phyloP scores from a whole-genome alignment of 92 coral and sea anemone species.

The Zoanthus sansibaricus region DNA sequence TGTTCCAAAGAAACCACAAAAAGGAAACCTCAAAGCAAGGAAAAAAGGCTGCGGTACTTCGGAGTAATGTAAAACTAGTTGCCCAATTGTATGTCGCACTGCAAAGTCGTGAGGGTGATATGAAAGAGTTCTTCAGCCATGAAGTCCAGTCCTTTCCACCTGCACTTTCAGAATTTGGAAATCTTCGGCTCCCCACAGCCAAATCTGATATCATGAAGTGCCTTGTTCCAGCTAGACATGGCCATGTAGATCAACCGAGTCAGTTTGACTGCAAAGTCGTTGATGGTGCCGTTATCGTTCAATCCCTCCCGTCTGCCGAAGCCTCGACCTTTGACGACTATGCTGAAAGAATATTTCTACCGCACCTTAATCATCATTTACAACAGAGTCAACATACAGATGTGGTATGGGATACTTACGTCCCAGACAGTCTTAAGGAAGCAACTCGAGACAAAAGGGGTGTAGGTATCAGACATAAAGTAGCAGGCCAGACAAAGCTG shows the following conservation, averaged over 20 bases:
- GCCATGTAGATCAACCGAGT: no score
- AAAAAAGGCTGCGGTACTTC: slow-evolving; percentile 49
- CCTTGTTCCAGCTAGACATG: no score
- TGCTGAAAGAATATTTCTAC: not conserved
- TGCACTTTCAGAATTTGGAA: not conserved
- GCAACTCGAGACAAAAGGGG: not conserved
- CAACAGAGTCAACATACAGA: not conserved
- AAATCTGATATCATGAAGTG: no score
- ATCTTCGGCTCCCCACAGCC: not conserved
- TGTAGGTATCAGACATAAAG: not conserved
- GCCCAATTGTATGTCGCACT: slow-evolving; percentile 58
- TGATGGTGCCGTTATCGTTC: not conserved
- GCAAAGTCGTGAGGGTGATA: slow-evolving; percentile 51
- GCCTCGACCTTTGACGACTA: not conserved
- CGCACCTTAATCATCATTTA: no score
- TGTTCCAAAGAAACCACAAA: no score
- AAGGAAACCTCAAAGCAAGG: no score
- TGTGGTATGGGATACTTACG: not conserved
- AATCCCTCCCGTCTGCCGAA: not conserved
- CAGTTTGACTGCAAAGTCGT: no score
- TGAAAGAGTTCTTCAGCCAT: slow-evolving; percentile 60
- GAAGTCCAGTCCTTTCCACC: slow-evolving; percentile 69
- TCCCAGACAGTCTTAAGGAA: not conserved
- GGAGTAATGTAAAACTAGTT: slow-evolving; percentile 59
- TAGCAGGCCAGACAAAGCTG: not conserved